Evolutionary conservation across 2,888 invertebrate species (phyloP), one percentile per base, ranked within the genome.

Genomic region (Sabellastarte sp.): DNA sequence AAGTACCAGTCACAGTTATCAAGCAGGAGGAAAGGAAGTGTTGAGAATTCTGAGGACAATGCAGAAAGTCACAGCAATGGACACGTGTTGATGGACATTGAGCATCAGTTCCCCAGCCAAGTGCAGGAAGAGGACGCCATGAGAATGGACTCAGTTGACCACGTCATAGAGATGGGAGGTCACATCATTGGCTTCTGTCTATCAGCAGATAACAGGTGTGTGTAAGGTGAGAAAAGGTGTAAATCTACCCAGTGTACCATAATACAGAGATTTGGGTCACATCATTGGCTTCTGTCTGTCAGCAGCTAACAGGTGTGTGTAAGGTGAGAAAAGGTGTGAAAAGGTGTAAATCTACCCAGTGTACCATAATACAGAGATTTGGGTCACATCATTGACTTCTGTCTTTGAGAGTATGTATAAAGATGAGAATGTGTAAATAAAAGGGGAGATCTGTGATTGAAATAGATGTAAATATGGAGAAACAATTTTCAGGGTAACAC

Each of bases 381-480:
- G 92, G 93, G 92, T 0, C 92, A 93, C 78, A 92, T 93, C 64
- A 91, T 93, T 73, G 93, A 93, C 73, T 91, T 93, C 91, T 89
- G 90, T 1, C 84, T 93, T 20, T 92, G 92, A 67, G 93, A n/a
- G n/a, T n/a, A n/a, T n/a, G n/a, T n/a, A n/a, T n/a, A n/a, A n/a
- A n/a, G n/a, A n/a, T n/a, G n/a, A n/a, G n/a, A n/a, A n/a, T n/a
- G n/a, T n/a, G n/a, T n/a, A n/a, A n/a, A n/a, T n/a, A n/a, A n/a
- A n/a, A n/a, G n/a, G n/a, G n/a, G n/a, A n/a, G n/a, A n/a, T n/a
- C n/a, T n/a, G n/a, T n/a, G n/a, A n/a, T n/a, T n/a, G n/a, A n/a
- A n/a, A n/a, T n/a, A n/a, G n/a, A n/a, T n/a, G n/a, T n/a, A n/a
- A n/a, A n/a, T n/a, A n/a, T n/a, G n/a, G n/a, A n/a, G n/a, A n/a